A percentile compares a stretch with the other conserved stretches of the same genome.
Conservation (phyloP, 2,113 vertebrate genomes). For the Prunella himalayana region DNA sequence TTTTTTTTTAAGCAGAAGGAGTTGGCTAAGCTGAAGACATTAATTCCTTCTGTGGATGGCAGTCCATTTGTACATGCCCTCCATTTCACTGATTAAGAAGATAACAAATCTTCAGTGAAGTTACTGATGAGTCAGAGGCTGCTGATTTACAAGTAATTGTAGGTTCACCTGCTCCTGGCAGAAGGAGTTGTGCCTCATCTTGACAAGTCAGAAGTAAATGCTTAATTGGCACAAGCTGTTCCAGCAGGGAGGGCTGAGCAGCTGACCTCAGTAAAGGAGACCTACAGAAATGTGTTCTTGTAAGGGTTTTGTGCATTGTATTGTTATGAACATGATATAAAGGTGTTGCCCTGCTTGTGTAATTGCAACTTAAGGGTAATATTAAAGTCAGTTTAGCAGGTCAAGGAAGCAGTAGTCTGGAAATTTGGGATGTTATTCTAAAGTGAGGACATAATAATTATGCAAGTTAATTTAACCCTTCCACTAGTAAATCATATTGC, state of each 20-base stretch:
- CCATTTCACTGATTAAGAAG: conserved; percentile 5
- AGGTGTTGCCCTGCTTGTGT: background rate
- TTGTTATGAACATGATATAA: background rate
- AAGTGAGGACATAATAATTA: background rate
- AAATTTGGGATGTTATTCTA: background rate
- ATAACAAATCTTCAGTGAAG: conserved; percentile 31
- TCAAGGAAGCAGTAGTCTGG: background rate
- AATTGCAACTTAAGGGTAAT: background rate
- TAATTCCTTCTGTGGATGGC: background rate
- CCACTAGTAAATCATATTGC: background rate
- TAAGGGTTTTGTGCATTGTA: background rate
- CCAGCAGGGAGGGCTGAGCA: background rate
- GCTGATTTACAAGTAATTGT: conserved; percentile 38
- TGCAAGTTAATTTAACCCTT: background rate
- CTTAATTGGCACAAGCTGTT: conserved; percentile 20
- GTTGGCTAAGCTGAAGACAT: background rate
- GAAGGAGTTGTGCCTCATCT: background rate
- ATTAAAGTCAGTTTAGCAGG: background rate
- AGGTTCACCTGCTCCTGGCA: background rate
- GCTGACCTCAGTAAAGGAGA: background rate
- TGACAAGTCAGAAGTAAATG: background rate
- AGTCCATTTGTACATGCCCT: conserved; percentile 20
- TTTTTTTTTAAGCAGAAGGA: background rate
- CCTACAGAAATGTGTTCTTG: background rate
- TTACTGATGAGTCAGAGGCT: conserved; percentile 45